A percentile compares a stretch with the other conserved stretches of the same genome.
Conservation (phyloP, 2,797 vertebrate species). For the Hydrolagus colliei region DNA sequence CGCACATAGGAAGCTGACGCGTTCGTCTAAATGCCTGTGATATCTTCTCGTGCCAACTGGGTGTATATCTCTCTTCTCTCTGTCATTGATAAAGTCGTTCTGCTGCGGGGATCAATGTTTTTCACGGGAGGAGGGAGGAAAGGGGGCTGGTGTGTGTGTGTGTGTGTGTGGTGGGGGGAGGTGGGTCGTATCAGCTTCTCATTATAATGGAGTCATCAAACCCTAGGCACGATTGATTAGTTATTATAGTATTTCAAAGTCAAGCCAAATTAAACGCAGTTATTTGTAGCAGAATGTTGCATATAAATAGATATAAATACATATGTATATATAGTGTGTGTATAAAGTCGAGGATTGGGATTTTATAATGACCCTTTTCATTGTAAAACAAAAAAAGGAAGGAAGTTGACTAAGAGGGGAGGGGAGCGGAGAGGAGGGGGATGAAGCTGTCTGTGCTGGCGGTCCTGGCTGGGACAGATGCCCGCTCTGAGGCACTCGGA, state of each 20-base stretch:
- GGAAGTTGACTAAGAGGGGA: too few species aligned
- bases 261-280: too few species aligned
- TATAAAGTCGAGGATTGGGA: conserved; percentile 32
- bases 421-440: not conserved
- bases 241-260: conserved; percentile 8
- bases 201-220: conserved; percentile 13
- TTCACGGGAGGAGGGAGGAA: not conserved
- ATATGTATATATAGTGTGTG: too few species aligned
- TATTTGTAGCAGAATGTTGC: too few species aligned
- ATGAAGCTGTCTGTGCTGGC: conserved; percentile 12
- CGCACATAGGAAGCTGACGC: not conserved
- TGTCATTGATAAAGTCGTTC: not conserved
- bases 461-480: conserved; percentile 22
- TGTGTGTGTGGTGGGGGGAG: not conserved
- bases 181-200: not conserved
- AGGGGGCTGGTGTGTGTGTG: too few species aligned
- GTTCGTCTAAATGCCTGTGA: not conserved
- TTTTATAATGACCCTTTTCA: conserved; percentile 40
- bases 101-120: conserved; percentile 12
- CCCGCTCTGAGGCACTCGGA: conserved; percentile 51
- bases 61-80: not conserved
- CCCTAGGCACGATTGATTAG: not conserved
- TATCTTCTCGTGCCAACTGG: not conserved
- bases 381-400: conserved; percentile 39
- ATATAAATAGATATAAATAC: too few species aligned